Evolutionary conservation across 2,113 vertebrate genomes (phyloP), one percentile per base, ranked within the genome.

Genomic region (Theristicus caerulescens): DNA sequence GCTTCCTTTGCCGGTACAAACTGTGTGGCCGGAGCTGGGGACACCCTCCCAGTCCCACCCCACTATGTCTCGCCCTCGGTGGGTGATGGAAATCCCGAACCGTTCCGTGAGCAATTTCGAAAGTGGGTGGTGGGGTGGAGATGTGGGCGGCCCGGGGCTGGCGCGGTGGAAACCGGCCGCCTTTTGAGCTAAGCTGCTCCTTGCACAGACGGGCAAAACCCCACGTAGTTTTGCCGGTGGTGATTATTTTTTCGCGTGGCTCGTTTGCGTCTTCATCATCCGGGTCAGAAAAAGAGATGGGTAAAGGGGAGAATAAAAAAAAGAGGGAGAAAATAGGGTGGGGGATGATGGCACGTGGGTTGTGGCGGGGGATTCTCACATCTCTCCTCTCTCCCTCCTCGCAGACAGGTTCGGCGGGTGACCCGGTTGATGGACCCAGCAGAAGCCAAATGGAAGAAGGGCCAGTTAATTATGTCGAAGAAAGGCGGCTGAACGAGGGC

Each of bases 361-460:
- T 0, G 0, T 7, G 57, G 51, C 2, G 2, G n/a, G 52, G 58
- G 51, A 16, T 58, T 31, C 54, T 93, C 25, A 92, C 1, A 0
- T 29, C 52, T 82, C 16, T 74, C 34, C 19, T 72, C 52, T 80
- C 27, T 92, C 55, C 96, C 65, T 95, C 79, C 92, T 82, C 31
- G 7, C 98, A 99, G 99, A 98, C 98, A 98, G 98, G 99, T 98
- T 98, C 96, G 93, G 98, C 98, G 98, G 98, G 98, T 98, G 90
- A 97, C 98, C 95, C 92, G 74, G 99, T 99, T 99, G 99, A 99
- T 99, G 99, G 99, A 99, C 99, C 98, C 98, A 98, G 98, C 98
- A 98, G 98, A 99, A 98, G 98, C 98, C 99, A 99, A 98, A 99
- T 99, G 99, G 99, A 99, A 99, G 98, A 99, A 98, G 99, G 99